phyloP scores from a whole-genome alignment of 2,113 vertebrate species.

The Leuciscus idus region DNA sequence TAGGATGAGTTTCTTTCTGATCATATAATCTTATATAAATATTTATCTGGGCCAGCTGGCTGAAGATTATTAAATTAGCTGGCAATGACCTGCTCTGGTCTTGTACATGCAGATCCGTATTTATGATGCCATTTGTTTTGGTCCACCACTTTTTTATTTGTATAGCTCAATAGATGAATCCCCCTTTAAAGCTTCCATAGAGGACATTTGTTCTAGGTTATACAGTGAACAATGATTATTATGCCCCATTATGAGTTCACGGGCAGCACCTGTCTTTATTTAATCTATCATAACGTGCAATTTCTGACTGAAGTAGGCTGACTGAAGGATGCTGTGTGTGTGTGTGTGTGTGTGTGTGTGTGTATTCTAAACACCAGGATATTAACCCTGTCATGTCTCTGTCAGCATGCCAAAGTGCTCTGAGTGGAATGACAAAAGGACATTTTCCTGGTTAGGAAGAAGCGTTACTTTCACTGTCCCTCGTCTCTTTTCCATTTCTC shows the following conservation, averaged over 20 bases:
- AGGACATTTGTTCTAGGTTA: slow-evolving; percentile 20
- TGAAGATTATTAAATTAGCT: slow-evolving; percentile 28
- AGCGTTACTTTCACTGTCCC: neutral
- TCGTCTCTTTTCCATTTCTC: neutral
- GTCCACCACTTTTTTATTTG: slow-evolving; percentile 19
- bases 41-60: neutral
- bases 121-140: slow-evolving; percentile 22
- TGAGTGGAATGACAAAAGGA: slow-evolving; percentile 17
- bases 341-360: neutral
- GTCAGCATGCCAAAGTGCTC: neutral
- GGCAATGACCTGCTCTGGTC: neutral
- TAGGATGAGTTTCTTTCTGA: slow-evolving; percentile 13
- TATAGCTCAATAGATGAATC: slow-evolving; percentile 9
- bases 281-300: neutral
- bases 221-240: slow-evolving; percentile 9
- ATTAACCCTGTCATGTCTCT: slow-evolving; percentile 3
- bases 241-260: neutral
- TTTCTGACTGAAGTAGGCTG: slow-evolving; percentile 18
- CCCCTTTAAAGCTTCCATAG: neutral
- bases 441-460: neutral
- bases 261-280: slow-evolving; percentile 9
- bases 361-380: neutral
- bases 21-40: neutral
- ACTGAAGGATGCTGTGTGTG: neutral
- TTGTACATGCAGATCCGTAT: neutral